Conservation (phyloP, 2,888 invertebrate genomes). For the Sesia apiformis region DNA sequence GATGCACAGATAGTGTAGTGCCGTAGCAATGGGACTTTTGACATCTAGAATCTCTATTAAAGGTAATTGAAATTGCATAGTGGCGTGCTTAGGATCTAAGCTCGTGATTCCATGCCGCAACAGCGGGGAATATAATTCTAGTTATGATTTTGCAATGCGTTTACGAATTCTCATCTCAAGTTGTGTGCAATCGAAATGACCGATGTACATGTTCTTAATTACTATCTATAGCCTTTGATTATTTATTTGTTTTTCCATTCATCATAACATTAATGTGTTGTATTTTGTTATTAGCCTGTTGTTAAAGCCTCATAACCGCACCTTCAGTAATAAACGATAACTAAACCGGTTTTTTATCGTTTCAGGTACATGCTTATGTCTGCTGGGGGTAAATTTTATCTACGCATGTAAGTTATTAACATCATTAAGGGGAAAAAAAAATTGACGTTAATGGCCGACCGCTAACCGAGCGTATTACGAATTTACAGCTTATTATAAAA, state of each 20-base stretch:
- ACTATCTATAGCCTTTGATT: no score
- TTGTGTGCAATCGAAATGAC: not conserved
- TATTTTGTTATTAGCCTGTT: not conserved
- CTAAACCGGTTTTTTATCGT: conserved; percentile 30
- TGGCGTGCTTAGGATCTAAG: conserved; percentile 40
- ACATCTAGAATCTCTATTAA: conserved; percentile 45
- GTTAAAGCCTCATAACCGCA: conserved; percentile 16
- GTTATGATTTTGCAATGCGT: conserved; percentile 34
- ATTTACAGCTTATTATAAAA: not conserved
- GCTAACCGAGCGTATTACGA: not conserved
- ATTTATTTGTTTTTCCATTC: not conserved
- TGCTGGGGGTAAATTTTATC: not conserved
- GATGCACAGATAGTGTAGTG: conserved; percentile 1
- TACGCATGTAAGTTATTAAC: conserved; percentile 1
- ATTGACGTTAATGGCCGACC: not conserved
- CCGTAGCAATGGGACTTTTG: conserved; percentile 34
- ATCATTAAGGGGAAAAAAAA: not conserved
- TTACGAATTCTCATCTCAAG: not conserved
- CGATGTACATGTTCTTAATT: not conserved
- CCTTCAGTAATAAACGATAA: conserved; percentile 24
- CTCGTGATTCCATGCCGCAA: conserved; percentile 45
- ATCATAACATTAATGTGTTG: not conserved
- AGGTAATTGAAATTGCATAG: conserved; percentile 50
- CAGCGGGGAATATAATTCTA: conserved; percentile 25
- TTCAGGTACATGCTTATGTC: conserved; percentile 32